Evolutionary conservation across 2,113 vertebrate genomes (phyloP).

Genomic region (Amphiprion percula): DNA sequence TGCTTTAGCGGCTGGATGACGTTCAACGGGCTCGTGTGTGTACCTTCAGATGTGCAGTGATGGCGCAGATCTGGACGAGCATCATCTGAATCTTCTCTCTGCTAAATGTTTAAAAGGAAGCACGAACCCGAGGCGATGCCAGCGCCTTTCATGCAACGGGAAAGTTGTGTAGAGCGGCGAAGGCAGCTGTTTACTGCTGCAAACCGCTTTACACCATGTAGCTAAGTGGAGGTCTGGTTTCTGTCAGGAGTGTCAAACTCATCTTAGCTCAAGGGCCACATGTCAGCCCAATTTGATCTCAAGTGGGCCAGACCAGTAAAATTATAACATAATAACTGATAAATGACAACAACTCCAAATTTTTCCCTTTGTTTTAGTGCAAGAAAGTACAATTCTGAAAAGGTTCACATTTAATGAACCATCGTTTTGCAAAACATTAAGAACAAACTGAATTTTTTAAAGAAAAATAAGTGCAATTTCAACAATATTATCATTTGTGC

Average conservation of each 20-base stretch:
- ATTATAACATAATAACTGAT: too few relatives aligned
- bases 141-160: neutral
- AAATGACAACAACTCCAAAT: too few relatives aligned
- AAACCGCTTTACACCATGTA: neutral
- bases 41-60: slow-evolving; percentile 32
- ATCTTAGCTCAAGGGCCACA: too few relatives aligned
- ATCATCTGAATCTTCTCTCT: slow-evolving; percentile 30
- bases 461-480: too few relatives aligned
- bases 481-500: too few relatives aligned
- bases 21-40: slow-evolving; percentile 3
- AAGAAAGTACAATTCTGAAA: too few relatives aligned
- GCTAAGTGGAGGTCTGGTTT: neutral
- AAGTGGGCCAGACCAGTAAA: too few relatives aligned
- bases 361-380: too few relatives aligned
- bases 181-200: neutral
- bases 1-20: slow-evolving; percentile 50
- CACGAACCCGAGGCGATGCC: neutral
- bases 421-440: too few relatives aligned
- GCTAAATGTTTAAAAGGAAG: neutral
- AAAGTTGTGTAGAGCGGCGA: neutral
- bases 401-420: too few relatives aligned
- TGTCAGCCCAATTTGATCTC: too few relatives aligned
- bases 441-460: too few relatives aligned
- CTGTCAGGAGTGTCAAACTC: neutral
- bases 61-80: slow-evolving; percentile 16